Percentiles rank a stretch among this genome's conserved stretches.
Conservation (phyloP, 2,797 vertebrate species). For the Enteromius unitaeniatus region DNA sequence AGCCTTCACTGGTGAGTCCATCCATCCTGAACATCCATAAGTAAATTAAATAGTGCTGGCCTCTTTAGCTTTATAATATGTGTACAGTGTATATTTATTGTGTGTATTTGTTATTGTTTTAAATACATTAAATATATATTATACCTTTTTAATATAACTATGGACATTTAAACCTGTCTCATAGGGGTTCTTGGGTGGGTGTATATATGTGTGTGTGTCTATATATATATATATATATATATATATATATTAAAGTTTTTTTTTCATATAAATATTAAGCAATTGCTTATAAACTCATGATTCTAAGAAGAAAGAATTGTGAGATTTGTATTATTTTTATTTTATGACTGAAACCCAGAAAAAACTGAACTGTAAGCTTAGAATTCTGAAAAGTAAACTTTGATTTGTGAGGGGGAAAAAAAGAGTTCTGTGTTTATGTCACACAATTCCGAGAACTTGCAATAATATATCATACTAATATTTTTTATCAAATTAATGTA, state of each 20-base stretch:
- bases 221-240: too few relatives aligned
- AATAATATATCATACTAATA: too few relatives aligned
- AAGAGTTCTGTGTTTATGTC: background rate
- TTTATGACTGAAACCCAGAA: background rate
- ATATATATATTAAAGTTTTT: background rate
- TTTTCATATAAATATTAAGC: background rate
- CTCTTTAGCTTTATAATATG: background rate
- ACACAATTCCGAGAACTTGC: background rate
- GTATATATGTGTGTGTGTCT: too few relatives aligned
- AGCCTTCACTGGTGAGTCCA: slow-evolving; percentile 78
- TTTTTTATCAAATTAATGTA: too few relatives aligned
- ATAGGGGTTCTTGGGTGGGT: too few relatives aligned
- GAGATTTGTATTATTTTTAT: background rate
- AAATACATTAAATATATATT: too few relatives aligned
- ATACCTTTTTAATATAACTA: too few relatives aligned
- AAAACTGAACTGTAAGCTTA: background rate
- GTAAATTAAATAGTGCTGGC: background rate
- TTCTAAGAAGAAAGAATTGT: background rate
- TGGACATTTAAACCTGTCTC: too few relatives aligned
- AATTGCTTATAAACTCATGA: background rate
- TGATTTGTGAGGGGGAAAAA: background rate
- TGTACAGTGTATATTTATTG: background rate
- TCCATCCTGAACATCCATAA: background rate
- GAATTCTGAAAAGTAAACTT: background rate
- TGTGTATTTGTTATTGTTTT: too few relatives aligned